A percentile compares a stretch with the other conserved stretches of the same genome.
Evolutionary conservation across 2,113 vertebrate species (phyloP).

Genomic region (Platysteira castanea): DNA sequence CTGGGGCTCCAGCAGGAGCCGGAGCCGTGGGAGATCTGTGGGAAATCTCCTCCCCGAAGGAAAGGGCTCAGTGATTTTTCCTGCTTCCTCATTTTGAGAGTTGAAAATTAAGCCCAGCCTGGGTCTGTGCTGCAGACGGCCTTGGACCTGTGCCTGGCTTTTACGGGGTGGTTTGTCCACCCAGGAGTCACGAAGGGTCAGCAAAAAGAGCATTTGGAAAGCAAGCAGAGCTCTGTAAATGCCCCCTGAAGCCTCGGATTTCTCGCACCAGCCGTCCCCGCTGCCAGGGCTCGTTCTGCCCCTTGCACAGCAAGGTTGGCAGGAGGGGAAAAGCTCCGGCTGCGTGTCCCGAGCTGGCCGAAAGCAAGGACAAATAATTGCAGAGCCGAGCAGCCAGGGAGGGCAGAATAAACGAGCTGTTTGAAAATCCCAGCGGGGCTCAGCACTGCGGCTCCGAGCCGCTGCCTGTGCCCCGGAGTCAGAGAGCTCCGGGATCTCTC

Average conservation of each 20-base stretch:
- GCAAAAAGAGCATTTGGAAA: neutral
- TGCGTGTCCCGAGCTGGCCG: neutral
- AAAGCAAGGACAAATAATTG: neutral
- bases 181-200: neutral
- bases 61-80: neutral
- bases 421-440: neutral
- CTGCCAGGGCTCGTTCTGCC: neutral
- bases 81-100: neutral
- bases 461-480: neutral
- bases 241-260: neutral
- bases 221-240: neutral
- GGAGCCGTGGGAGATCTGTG: neutral
- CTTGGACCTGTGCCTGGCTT: neutral
- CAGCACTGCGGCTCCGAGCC: neutral
- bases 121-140: neutral
- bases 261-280: neutral
- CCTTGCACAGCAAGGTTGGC: neutral
- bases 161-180: neutral
- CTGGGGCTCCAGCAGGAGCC: neutral
- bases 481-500: neutral
- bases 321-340: neutral
- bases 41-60: neutral
- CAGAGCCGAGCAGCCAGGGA: neutral
- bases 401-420: conserved; percentile 8
- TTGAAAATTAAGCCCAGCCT: neutral